Conservation (phyloP, 1,140 invertebrate species). For the Bombus confusus region DNA sequence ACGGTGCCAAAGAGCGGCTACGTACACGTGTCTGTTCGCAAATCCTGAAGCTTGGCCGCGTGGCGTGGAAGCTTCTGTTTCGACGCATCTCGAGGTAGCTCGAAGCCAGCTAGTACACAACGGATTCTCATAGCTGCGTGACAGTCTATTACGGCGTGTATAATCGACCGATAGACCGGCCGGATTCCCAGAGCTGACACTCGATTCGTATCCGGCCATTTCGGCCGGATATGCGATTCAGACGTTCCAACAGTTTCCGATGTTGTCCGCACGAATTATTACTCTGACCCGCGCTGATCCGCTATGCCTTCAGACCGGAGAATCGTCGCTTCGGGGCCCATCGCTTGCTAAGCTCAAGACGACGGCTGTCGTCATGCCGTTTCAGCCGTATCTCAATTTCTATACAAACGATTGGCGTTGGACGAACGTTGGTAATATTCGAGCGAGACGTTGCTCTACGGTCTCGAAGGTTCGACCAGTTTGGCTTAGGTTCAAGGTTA, state of each 20-base stretch:
- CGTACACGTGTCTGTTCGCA: constrained; percentile 59
- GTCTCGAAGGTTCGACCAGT: too few relatives aligned
- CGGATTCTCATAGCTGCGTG: constrained; percentile 51
- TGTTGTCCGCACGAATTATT: constrained; percentile 40
- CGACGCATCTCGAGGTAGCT: constrained; percentile 46
- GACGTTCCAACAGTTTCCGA: constrained; percentile 45
- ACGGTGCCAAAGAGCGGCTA: constrained; percentile 6
- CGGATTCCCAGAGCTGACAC: constrained; percentile 62
- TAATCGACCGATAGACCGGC: constrained; percentile 61
- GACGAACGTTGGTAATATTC: too few relatives aligned
- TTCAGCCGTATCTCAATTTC: not conserved
- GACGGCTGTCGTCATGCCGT: not conserved
- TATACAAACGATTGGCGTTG: not conserved
- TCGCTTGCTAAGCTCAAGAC: not conserved
- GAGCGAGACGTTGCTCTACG: too few relatives aligned
- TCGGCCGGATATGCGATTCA: constrained; percentile 63
- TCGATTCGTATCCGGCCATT: constrained; percentile 64
- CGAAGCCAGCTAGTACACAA: constrained; percentile 58
- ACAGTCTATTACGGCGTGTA: constrained; percentile 59
- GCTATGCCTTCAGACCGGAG: not conserved
- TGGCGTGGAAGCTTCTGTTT: constrained; percentile 50
- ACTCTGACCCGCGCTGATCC: constrained; percentile 2
- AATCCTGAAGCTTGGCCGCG: constrained; percentile 56
- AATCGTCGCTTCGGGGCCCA: not conserved
- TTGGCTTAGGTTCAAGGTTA: too few relatives aligned